phyloP scores from a whole-genome alignment of 2,888 invertebrate genomes.

The Platynereis dumerilii region DNA sequence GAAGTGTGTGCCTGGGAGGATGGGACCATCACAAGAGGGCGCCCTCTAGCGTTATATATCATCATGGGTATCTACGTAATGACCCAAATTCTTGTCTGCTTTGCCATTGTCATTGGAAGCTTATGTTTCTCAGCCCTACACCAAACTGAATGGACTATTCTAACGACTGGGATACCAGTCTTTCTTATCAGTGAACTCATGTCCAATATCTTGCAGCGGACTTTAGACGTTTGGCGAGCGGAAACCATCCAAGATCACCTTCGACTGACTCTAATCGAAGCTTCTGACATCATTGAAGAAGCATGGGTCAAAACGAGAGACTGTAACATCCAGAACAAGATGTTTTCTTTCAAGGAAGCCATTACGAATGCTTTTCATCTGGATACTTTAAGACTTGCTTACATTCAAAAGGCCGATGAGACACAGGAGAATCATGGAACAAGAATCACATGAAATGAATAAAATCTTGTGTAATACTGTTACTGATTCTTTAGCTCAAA shows the following conservation, averaged over 20 bases:
- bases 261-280: conserved; percentile 18
- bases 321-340: conserved; percentile 17
- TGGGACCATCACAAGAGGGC: conserved; percentile 21
- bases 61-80: conserved; percentile 18
- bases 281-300: conserved; percentile 21
- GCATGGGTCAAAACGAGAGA: conserved; percentile 14
- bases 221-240: conserved; percentile 20
- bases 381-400: conserved; percentile 16
- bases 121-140: conserved; percentile 11
- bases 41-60: conserved; percentile 17
- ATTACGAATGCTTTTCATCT: conserved; percentile 15
- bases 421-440: too few species aligned
- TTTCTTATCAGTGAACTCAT: conserved; percentile 22
- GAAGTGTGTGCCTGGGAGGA: conserved; percentile 24
- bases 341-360: conserved; percentile 20
- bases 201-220: conserved; percentile 10
- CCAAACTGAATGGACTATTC: conserved; percentile 11
- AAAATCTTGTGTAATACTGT: too few species aligned
- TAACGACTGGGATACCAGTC: conserved; percentile 16
- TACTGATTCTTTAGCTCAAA: too few species aligned
- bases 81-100: conserved; percentile 11
- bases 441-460: too few species aligned
- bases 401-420: conserved; percentile 7
- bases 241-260: conserved; percentile 19
- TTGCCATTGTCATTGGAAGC: conserved; percentile 15